Percentiles rank a stretch among this genome's conserved stretches.
Conservation (phyloP, 64 coral and sea anemone genomes). For the Pachyseris speciosa region DNA sequence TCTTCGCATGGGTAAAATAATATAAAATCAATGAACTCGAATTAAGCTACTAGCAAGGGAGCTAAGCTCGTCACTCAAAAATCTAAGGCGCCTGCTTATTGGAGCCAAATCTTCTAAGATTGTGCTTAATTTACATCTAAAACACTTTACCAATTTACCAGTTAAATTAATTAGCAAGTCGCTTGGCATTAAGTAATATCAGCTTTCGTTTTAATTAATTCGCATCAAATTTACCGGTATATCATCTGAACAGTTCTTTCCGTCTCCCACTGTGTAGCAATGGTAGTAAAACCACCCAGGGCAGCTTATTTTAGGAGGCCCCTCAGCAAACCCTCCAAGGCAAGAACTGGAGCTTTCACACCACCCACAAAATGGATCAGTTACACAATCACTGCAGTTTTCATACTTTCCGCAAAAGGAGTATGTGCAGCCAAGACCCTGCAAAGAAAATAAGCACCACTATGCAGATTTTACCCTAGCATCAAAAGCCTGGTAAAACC, state of each 20-base stretch:
- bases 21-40: neutral
- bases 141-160: neutral
- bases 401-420: conserved; percentile 62
- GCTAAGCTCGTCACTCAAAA: neutral
- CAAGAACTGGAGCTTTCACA: conserved; percentile 63
- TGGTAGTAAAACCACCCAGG: conserved; percentile 78
- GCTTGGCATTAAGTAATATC: neutral
- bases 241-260: conserved; percentile 43
- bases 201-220: neutral
- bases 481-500: too few species aligned
- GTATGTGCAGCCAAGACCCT: conserved; percentile 74
- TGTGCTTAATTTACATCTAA: neutral
- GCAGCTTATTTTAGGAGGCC: conserved; percentile 32
- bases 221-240: conserved; percentile 6
- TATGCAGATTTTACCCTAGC: neutral
- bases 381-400: conserved; percentile 47
- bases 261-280: conserved; percentile 72
- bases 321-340: conserved; percentile 25
- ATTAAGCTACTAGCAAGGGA: neutral
- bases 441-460: neutral
- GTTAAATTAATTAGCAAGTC: too few species aligned
- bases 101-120: neutral
- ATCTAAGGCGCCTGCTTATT: neutral
- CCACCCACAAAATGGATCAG: conserved; percentile 72
- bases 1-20: neutral